These are phyloP conservation scores for Caerostris darwini DNA, from an alignment of 1,140 invertebrate genomes.

Conservation along the genomic window DNA sequence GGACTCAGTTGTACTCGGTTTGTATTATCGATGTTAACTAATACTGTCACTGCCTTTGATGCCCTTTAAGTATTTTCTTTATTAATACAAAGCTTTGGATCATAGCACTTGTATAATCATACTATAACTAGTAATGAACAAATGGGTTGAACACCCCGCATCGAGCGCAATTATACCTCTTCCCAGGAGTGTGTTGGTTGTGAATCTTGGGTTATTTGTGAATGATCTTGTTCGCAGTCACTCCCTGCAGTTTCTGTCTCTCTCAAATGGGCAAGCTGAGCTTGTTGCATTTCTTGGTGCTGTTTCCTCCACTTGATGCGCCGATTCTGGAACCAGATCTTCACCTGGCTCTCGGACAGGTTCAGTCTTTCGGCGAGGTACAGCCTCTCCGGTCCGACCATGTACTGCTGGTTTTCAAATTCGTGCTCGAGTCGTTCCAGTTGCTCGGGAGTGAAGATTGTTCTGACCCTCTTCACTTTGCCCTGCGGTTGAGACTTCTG, in stretches of 20 bases:
- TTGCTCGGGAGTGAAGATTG: slow-evolving; percentile 97
- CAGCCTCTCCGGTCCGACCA: slow-evolving; percentile 94
- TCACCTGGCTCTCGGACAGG: slow-evolving; percentile 96
- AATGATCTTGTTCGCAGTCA: slow-evolving; percentile 37
- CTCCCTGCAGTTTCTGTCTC: slow-evolving; percentile 83
- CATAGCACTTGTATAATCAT: no score
- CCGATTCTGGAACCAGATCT: slow-evolving; percentile 97
- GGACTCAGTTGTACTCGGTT: no score
- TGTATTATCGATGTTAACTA: no score
- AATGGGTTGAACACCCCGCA: no score
- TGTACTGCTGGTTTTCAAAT: slow-evolving; percentile 96
- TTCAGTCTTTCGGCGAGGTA: slow-evolving; percentile 93
- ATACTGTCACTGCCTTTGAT: no score
- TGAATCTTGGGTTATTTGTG: background rate
- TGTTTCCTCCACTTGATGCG: slow-evolving; percentile 98
- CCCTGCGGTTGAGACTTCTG: slow-evolving; percentile 34
- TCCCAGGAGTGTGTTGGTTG: background rate
- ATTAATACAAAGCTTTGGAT: no score
- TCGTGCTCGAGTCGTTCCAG: slow-evolving; percentile 94
- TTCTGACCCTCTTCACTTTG: slow-evolving; percentile 90
- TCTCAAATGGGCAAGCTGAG: slow-evolving; percentile 88
- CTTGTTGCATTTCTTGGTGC: slow-evolving; percentile 94
- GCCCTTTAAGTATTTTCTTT: no score
- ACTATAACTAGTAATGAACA: no score
- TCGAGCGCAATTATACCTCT: no score